These are phyloP conservation scores for Neodiprion virginianus DNA, from an alignment of 1,140 invertebrate species.

Conservation along the genomic window DNA sequence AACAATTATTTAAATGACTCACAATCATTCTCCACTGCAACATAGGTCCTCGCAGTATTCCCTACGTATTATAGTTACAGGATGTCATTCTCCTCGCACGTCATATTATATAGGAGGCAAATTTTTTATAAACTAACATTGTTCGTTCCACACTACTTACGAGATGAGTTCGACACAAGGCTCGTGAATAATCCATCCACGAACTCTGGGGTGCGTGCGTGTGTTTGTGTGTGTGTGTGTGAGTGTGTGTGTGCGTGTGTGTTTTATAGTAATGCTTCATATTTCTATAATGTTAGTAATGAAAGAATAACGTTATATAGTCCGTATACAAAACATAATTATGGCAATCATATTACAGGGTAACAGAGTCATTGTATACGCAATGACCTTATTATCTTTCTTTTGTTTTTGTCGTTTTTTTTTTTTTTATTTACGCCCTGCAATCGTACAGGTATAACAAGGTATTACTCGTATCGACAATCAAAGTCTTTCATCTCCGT, in stretches of 20 bases:
- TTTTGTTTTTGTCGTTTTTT: slow-evolving; percentile 10
- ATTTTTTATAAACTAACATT: slow-evolving; percentile 51
- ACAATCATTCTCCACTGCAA: slow-evolving; percentile 50
- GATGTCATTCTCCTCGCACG: slow-evolving; percentile 56
- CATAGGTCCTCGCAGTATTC: slow-evolving; percentile 35
- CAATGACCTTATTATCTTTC: neutral
- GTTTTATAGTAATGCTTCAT: neutral
- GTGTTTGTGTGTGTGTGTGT: neutral
- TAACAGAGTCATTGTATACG: neutral
- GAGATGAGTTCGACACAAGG: neutral
- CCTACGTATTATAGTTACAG: slow-evolving; percentile 49
- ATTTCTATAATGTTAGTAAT: neutral
- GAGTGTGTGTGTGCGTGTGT: neutral
- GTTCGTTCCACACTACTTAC: slow-evolving; percentile 44
- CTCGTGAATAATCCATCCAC: neutral
- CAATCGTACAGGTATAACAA: neutral
- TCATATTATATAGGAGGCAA: slow-evolving; percentile 35
- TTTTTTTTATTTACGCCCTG: neutral
- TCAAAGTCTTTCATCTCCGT: neutral
- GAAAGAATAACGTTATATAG: neutral
- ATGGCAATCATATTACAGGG: no score
- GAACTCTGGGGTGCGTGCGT: neutral
- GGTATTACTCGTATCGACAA: neutral
- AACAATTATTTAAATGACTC: slow-evolving; percentile 61
- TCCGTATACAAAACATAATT: neutral